Evolutionary conservation across 2,113 vertebrate genomes (phyloP), one percentile per base, ranked within the genome.

Genomic region (Xyliphius kryptos): DNA sequence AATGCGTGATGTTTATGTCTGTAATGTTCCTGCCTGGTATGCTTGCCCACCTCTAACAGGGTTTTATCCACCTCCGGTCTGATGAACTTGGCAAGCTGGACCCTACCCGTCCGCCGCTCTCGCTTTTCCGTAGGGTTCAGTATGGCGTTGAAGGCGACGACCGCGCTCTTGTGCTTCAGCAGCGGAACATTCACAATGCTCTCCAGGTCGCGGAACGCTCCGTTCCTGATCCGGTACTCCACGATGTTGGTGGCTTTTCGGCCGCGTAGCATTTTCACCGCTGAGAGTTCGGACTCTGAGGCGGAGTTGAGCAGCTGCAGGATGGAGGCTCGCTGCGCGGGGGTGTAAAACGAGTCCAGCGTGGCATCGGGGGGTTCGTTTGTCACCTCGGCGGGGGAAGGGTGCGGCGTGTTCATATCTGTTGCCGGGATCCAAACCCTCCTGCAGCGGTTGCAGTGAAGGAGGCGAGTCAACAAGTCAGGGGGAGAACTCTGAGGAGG

Each of bases 11-110:
- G n/a, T n/a, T n/a, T n/a, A 6, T 26, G 22, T 26, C 22, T 26
- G 22, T 26, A 6, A 3, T 3, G 22, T 26, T 2, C 40, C 3
- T 2, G 6, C 9, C 69, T 79, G n/a, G n/a, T n/a, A n/a, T n/a
- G n/a, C n/a, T n/a, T n/a, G n/a, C n/a, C n/a, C 77, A 92, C 91
- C 88, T 90, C 79, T 61, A 93, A 67, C 70, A 79, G 76, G 14
- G 83, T 73, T 71, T 52, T 72, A 55, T 84, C 81, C 44, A 89
- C 56, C 21, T 86, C 83, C 10, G 88, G 91, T 63, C 77, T 87
- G 78, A 90, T 81, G 20, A 89, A 81, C 69, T 78, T 90, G 26
- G 65, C 80, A 26, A 78, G 52, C 54, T 76, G 81, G 13, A 65
- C 46, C 58, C 71, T 87, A 61, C 72, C 76, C 61, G 83, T 83